Percentiles rank a stretch among this genome's conserved stretches.
Conservation (phyloP, 2,113 vertebrate genomes). For the Phrynocephalus versicolor region DNA sequence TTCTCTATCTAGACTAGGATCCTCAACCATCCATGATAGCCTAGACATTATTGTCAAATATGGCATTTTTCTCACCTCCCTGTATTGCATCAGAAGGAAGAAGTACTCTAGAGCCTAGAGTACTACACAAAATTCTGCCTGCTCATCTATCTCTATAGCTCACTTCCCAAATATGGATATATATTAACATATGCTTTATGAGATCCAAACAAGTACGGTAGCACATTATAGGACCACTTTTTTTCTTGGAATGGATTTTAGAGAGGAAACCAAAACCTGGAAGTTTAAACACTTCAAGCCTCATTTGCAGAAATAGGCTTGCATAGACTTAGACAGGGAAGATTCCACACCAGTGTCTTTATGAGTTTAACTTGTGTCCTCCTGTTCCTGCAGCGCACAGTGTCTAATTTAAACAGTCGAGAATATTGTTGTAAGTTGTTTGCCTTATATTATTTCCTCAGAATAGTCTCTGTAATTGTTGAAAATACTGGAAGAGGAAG, state of each 20-base stretch:
- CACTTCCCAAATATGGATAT: background rate
- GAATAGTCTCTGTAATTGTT: slow-evolving; percentile 17
- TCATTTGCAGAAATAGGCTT: background rate
- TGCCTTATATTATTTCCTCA: background rate
- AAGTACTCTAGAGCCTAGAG: no score
- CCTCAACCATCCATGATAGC: no score
- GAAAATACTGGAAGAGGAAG: background rate
- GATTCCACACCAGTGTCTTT: background rate
- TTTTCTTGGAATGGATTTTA: background rate
- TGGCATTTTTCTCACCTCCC: no score
- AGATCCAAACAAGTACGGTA: no score
- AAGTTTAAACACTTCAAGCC: background rate
- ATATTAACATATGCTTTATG: background rate
- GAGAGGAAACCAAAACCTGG: background rate
- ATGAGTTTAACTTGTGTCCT: no score
- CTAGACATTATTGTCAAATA: no score
- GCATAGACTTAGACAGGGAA: background rate
- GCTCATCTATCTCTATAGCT: background rate
- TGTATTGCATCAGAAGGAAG: no score
- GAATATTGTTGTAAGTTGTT: background rate
- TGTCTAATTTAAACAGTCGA: background rate
- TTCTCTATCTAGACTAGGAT: no score
- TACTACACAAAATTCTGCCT: no score
- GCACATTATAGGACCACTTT: no score
- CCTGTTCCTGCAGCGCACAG: background rate